These are phyloP conservation scores for Lagopus leucura DNA, from an alignment of 2,113 vertebrate genomes.

Conservation along the genomic window DNA sequence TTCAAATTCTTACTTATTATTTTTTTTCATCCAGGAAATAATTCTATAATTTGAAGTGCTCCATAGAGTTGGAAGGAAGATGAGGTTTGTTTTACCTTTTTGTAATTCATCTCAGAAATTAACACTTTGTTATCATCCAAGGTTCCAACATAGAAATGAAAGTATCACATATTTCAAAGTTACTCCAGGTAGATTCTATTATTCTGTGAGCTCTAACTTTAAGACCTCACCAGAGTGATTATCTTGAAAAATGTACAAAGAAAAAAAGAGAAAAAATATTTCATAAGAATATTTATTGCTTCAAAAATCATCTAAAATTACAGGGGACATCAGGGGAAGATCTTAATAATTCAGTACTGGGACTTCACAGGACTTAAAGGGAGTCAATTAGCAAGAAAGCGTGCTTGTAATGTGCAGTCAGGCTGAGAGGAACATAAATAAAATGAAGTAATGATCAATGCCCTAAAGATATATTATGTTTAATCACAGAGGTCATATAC, in stretches of 20 bases:
- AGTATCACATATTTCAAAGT: neutral
- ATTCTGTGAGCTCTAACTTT: neutral
- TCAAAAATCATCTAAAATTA: constrained; percentile 16
- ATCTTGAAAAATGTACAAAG: neutral
- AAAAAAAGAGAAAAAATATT: neutral
- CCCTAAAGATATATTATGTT: neutral
- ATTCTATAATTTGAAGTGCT: neutral
- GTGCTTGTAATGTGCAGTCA: neutral
- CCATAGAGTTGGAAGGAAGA: neutral
- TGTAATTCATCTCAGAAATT: neutral
- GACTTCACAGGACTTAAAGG: constrained; percentile 22
- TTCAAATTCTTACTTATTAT: neutral
- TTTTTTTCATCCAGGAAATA: neutral
- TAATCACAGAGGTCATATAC: neutral
- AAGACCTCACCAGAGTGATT: neutral
- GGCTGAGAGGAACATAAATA: constrained; percentile 37
- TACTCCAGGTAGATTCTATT: neutral
- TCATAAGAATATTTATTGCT: neutral
- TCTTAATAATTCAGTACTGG: constrained; percentile 52
- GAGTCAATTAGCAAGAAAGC: constrained; percentile 54
- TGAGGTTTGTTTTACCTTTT: neutral
- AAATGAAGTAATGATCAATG: constrained; percentile 20
- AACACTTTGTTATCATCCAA: neutral
- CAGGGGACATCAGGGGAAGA: neutral
- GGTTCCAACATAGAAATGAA: neutral